Percentiles rank a stretch among this genome's conserved stretches.
phyloP scores from a whole-genome alignment of 1,140 invertebrate genomes.

The Calephelis nemesis region DNA sequence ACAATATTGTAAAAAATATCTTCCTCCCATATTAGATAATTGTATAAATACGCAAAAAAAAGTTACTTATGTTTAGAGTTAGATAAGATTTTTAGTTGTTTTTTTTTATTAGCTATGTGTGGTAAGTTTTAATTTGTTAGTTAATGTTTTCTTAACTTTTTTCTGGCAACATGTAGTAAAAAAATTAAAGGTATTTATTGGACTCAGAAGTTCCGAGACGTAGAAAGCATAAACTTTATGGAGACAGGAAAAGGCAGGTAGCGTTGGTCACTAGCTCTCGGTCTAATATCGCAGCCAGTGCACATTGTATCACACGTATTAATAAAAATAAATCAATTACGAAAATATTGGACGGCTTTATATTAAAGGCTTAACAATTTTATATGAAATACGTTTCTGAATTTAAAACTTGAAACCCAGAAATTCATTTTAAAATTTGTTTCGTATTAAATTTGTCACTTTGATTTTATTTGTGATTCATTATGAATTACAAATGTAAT shows the following conservation, averaged over 20 bases:
- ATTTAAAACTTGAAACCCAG: constrained; percentile 16
- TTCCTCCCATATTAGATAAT: too few species aligned
- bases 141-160: too few species aligned
- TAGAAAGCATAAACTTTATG: too few species aligned
- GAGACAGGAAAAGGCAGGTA: not conserved
- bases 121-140: too few species aligned
- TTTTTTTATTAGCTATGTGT: too few species aligned
- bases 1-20: too few species aligned
- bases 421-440: constrained; percentile 16
- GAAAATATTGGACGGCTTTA: constrained; percentile 25
- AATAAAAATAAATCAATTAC: constrained; percentile 26
- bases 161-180: too few species aligned
- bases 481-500: not conserved
- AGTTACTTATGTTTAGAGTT: too few species aligned
- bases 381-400: constrained; percentile 20
- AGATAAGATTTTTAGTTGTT: too few species aligned
- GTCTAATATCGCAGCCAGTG: constrained; percentile 9
- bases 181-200: too few species aligned
- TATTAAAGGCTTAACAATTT: constrained; percentile 24
- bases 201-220: too few species aligned
- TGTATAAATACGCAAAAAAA: too few species aligned
- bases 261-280: not conserved
- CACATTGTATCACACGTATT: constrained; percentile 24
- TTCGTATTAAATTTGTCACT: constrained; percentile 6
- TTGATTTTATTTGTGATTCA: not conserved